phyloP scores from a whole-genome alignment of 2,113 vertebrate genomes.

The Scopus umbretta region DNA sequence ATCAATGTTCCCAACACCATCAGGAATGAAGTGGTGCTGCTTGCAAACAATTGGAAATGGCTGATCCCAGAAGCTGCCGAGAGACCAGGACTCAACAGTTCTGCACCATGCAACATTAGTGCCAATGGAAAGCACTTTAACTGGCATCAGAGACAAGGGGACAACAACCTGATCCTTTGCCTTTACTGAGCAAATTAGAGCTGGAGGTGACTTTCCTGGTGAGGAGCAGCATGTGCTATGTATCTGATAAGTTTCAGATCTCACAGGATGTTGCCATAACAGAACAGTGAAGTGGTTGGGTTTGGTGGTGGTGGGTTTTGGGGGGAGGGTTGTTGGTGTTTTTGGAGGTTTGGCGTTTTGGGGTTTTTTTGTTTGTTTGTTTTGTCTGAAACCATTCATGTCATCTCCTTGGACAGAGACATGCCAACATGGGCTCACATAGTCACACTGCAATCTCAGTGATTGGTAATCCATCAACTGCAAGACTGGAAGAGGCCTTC shows the following conservation, averaged over 20 bases:
- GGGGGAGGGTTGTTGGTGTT: no score
- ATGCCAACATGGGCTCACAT: background rate
- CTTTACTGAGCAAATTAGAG: background rate
- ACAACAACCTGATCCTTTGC: background rate
- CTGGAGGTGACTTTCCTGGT: background rate
- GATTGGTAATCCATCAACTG: background rate
- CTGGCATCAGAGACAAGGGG: background rate
- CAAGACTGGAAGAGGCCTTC: background rate
- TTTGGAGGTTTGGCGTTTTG: background rate
- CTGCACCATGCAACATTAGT: background rate
- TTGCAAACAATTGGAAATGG: background rate
- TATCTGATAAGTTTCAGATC: no score
- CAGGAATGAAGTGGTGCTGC: background rate
- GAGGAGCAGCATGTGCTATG: background rate
- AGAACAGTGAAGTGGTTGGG: background rate
- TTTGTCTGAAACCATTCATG: background rate
- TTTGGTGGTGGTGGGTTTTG: background rate
- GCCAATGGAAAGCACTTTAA: background rate
- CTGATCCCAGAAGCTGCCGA: rapidly evolving
- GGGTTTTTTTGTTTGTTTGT: no score
- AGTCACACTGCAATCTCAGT: background rate
- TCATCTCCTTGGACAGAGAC: background rate
- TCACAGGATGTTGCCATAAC: no score
- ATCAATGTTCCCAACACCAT: background rate
- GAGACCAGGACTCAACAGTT: background rate